Base-by-base conservation (phyloP, 2,888 invertebrate genomes). In the Lepidocyrtinus sp. region DNA sequence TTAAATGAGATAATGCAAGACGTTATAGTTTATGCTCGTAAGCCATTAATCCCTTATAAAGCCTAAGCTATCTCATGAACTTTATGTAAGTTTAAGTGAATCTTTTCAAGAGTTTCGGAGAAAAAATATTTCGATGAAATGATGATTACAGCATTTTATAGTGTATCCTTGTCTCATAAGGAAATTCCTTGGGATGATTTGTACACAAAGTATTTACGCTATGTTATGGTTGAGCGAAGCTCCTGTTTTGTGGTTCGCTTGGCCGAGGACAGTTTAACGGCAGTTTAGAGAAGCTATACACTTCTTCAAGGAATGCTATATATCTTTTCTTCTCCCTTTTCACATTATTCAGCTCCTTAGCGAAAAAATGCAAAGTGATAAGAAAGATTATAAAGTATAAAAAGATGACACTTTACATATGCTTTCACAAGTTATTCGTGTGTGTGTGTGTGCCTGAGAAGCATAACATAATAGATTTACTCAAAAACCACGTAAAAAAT, bases 101-200 rank as follows among this genome's bases (percentile, higher is more conserved):
- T 19, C 1, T 50, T 50, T 50, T 50, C 12, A 12, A 50, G 1
- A 12, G 50, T n/a, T n/a, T n/a, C 2, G 55, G 27, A 67, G 5
- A 67, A 67, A 64, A 24, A 62, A 55, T 62, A 64, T 64, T 55
- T 68, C 68, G 68, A 64, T 75, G 75, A 75, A 69, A 69, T 50
- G 69, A 69, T 69, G 75, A 75, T 75, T 75, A 75, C 69, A 50
- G 63, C 25, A 36, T 27, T 76, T 76, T 76, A 76, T 71, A 71
- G 45, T 21, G 64, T 63, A 69, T 71, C 55, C 55, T 76, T 71
- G 76, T 70, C 76, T 71, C 71, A 36, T 65, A 71, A 76, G 76
- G 70, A 76, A 76, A 71, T 76, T 69, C 71, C 59, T 76, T 76
- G 64, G 65, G 70, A 74, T 68, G 69, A 75, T 75, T 69, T 69